Evolutionary conservation across 2,888 invertebrate species (phyloP).

Genomic region (Cynaeus angustus): DNA sequence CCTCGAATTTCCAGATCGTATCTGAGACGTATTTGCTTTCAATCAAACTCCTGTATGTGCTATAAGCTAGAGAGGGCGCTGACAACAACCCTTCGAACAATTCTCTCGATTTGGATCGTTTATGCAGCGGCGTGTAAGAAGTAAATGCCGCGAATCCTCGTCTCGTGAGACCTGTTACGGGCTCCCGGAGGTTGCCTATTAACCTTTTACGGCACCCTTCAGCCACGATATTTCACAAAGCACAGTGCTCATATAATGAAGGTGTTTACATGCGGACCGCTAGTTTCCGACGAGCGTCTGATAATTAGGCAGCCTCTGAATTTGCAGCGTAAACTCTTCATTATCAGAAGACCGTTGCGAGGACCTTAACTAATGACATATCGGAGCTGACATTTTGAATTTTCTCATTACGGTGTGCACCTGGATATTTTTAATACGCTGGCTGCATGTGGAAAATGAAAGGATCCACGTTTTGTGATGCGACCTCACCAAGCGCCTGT

Average conservation of each 20-base stretch:
- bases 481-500: not conserved
- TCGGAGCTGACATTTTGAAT: constrained; percentile 17
- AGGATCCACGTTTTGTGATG: not conserved
- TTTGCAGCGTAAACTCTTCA: constrained; percentile 59
- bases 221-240: constrained; percentile 65
- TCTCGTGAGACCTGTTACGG: constrained; percentile 64
- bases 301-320: constrained; percentile 66
- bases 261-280: constrained; percentile 69
- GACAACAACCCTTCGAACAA: constrained; percentile 38
- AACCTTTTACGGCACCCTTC: constrained; percentile 64
- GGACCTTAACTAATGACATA: constrained; percentile 28
- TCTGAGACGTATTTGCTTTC: not conserved
- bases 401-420: constrained; percentile 12
- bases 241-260: constrained; percentile 66
- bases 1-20: too few relatives aligned
- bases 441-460: not conserved
- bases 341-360: constrained; percentile 52
- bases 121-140: constrained; percentile 58
- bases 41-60: constrained; percentile 5
- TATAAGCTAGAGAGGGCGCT: not conserved
- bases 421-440: not conserved
- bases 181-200: constrained; percentile 65
- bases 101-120: constrained; percentile 57
- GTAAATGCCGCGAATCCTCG: constrained; percentile 57
- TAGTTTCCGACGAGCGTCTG: constrained; percentile 62